Evolutionary conservation across 2,113 vertebrate species (phyloP), one percentile per base, ranked within the genome.

Genomic region (Cathartes aura): DNA sequence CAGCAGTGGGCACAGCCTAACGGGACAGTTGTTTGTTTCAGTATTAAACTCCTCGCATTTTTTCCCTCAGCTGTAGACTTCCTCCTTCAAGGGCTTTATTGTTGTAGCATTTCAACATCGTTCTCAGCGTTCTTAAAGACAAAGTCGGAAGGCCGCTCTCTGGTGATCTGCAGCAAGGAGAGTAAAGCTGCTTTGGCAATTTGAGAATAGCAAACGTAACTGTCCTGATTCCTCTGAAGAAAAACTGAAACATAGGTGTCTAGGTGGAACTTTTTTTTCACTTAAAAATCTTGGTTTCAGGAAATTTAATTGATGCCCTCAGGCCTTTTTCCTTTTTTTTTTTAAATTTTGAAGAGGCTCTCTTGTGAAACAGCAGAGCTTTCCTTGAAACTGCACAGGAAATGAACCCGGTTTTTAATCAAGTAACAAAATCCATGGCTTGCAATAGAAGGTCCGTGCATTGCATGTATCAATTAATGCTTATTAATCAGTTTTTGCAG

Each of bases 91-190:
- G 92, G 93, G 94, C 92, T 87, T 95, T 96, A 96, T 94, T 96
- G 90, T 94, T 97, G 80, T 73, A 75, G 89, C 19, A 2, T 87
- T 92, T 93, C 93, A 36, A 76, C 95, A 94, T 98, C 72, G 34
- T 97, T 96, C 96, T 97, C 95, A 70, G 97, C 89, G 92, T 97
- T 98, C 98, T 98, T 98, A 97, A 98, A 98, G 98, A 97, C 98
- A 94, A 97, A 98, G 97, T 91, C 1, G 4, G 71, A 78, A 74
- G 58, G 68, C 84, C 5, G 18, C 79, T 93, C 67, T 70, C 86
- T 84, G 92, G 40, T 76, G 40, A 53, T 84, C 43, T 90, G 93
- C 62, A 81, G 64, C 90, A 56, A 86, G 78, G 81, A 78, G 85
- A 63, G 73, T 74, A 66, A 94, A 94, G 79, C 72, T 87, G 85